Evolutionary conservation across 2,888 invertebrate species (phyloP).

Genomic region (Catocala fraxini): DNA sequence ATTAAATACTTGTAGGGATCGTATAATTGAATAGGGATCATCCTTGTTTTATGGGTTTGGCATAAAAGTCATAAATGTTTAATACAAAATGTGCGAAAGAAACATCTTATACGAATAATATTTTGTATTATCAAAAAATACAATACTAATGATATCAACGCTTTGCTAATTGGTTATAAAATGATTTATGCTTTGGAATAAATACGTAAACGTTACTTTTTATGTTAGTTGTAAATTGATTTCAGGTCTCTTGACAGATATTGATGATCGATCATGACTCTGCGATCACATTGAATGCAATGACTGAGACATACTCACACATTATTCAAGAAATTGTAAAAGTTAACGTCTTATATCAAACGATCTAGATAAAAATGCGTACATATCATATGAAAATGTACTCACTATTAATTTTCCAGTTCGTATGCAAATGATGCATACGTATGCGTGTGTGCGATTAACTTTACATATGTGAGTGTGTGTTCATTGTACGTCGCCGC

Average conservation of each 20-base stretch:
- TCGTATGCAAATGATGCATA: conserved; percentile 15
- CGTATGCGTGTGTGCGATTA: conserved; percentile 19
- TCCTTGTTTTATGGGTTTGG: conserved; percentile 34
- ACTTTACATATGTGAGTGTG: conserved; percentile 16
- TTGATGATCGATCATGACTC: conserved; percentile 7
- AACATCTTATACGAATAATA: conserved; percentile 20
- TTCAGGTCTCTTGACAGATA: conserved; percentile 2
- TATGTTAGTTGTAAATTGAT: neutral
- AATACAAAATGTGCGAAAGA: conserved; percentile 16
- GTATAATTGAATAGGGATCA: conserved; percentile 45
- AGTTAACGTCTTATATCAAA: conserved; percentile 1
- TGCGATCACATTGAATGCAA: conserved; percentile 8
- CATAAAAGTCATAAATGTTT: conserved; percentile 10
- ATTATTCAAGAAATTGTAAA: neutral
- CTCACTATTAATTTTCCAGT: conserved; percentile 22
- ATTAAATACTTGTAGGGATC: conserved; percentile 26
- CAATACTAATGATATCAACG: conserved; percentile 9
- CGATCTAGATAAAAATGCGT: neutral
- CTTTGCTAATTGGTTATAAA: conserved; percentile 10
- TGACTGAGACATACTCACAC: conserved; percentile 4
- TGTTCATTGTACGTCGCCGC: conserved; percentile 52
- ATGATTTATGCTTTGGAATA: too few species aligned
- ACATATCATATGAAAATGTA: conserved; percentile 12
- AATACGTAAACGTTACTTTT: too few species aligned
- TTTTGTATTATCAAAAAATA: conserved; percentile 8